Conservation (phyloP, 2,113 vertebrate genomes). For the Neomonachus schauinslandi region DNA sequence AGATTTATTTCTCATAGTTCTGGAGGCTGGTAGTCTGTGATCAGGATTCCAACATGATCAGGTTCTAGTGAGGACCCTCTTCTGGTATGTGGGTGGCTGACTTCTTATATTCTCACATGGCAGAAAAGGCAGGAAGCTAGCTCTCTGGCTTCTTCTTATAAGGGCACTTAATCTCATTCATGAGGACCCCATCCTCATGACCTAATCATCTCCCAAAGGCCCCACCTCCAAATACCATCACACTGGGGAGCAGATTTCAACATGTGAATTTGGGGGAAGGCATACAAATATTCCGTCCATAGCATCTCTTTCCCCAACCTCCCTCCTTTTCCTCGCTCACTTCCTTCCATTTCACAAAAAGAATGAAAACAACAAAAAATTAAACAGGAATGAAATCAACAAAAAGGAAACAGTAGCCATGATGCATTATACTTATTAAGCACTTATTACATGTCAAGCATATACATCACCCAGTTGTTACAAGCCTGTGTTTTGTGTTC, state of each 20-base stretch:
- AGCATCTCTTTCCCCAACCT: not conserved
- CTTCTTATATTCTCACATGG: not conserved
- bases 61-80: not conserved
- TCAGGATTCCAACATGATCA: not conserved
- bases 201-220: not conserved
- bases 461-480: not conserved
- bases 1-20: not conserved
- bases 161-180: not conserved
- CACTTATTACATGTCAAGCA: rapidly evolving
- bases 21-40: not conserved
- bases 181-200: not conserved
- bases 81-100: not conserved
- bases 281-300: not conserved
- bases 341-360: not conserved
- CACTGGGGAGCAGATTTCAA: not conserved
- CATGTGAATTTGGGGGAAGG: no score
- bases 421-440: not conserved
- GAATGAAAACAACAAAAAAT: not conserved
- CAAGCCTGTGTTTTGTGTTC: not conserved
- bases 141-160: not conserved
- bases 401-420: not conserved
- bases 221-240: not conserved
- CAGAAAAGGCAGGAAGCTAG: not conserved
- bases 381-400: not conserved
- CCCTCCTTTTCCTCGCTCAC: not conserved